These are phyloP conservation scores for Agonopterix heracliana DNA, from an alignment of 2,888 invertebrate genomes.

Conservation along the genomic window DNA sequence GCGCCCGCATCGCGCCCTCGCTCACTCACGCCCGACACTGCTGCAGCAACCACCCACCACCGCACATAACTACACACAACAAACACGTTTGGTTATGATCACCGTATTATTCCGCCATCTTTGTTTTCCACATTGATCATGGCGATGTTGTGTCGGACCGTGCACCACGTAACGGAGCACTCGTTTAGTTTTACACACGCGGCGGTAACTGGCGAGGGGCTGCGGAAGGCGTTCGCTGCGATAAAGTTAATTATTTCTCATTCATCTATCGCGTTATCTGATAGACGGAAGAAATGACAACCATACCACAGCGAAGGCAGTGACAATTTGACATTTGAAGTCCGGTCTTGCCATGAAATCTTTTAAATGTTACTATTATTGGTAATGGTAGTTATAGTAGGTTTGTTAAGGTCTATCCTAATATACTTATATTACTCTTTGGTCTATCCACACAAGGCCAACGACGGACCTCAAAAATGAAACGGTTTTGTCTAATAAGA, in stretches of 20 bases:
- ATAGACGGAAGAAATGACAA: constrained; percentile 71
- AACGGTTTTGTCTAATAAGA: too few relatives aligned
- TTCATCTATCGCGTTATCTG: constrained; percentile 64
- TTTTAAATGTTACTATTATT: neutral
- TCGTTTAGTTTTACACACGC: constrained; percentile 34
- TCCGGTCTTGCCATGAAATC: constrained; percentile 25
- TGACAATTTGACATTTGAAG: constrained; percentile 63
- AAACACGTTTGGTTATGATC: constrained; percentile 67
- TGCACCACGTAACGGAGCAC: constrained; percentile 32
- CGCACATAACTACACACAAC: constrained; percentile 63
- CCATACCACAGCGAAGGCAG: constrained; percentile 70
- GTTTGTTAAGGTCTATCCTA: too few relatives aligned
- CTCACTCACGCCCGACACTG: constrained; percentile 68
- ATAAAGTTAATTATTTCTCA: constrained; percentile 65
- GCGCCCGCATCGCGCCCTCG: constrained; percentile 62
- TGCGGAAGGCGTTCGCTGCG: constrained; percentile 45
- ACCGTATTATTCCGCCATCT: constrained; percentile 77
- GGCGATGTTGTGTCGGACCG: constrained; percentile 52
- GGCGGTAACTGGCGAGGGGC: constrained; percentile 35
- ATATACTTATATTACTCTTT: too few relatives aligned
- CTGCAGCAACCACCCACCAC: constrained; percentile 61
- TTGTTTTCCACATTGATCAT: constrained; percentile 76
- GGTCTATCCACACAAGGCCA: too few relatives aligned
- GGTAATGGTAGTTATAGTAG: too few relatives aligned
- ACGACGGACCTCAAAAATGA: too few relatives aligned